Percentiles rank a stretch among this genome's conserved stretches.
These are phyloP conservation scores for Barbus barbus DNA, from an alignment of 2,113 vertebrate genomes.

Conservation along the genomic window DNA sequence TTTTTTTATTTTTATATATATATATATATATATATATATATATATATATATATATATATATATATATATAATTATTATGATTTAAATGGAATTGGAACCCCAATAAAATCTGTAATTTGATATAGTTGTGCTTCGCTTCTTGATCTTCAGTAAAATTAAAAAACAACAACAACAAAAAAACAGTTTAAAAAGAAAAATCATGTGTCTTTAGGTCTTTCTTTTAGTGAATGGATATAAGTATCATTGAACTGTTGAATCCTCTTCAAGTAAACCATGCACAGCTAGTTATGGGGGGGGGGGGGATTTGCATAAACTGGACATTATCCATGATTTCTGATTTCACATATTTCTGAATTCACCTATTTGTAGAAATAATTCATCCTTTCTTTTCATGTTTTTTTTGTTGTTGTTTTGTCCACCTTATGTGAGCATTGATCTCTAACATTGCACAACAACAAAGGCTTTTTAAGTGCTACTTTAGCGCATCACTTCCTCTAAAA, in stretches of 20 bases:
- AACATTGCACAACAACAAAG: conserved; percentile 31
- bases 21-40: too few relatives aligned
- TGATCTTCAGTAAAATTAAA: background rate
- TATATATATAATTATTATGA: background rate
- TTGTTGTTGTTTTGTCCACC: background rate
- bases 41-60: too few relatives aligned
- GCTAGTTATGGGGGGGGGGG: too few relatives aligned
- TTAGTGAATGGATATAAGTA: background rate
- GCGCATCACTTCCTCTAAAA: conserved; percentile 35
- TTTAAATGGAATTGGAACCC: background rate
- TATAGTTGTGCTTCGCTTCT: background rate
- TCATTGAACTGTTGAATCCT: background rate
- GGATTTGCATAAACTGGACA: background rate
- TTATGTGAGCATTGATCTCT: background rate
- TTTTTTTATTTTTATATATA: background rate
- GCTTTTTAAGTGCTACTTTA: conserved; percentile 27
- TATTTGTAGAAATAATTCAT: too few relatives aligned
- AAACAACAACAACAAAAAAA: too few relatives aligned
- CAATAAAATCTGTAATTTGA: background rate
- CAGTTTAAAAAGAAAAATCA: too few relatives aligned
- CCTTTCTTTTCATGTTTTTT: too few relatives aligned
- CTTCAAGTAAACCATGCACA: background rate
- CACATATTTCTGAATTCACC: too few relatives aligned
- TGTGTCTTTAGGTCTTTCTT: too few relatives aligned
- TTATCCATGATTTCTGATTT: background rate